Conservation (phyloP, 1,140 invertebrate genomes). For the Diplogasteroides magnus region DNA sequence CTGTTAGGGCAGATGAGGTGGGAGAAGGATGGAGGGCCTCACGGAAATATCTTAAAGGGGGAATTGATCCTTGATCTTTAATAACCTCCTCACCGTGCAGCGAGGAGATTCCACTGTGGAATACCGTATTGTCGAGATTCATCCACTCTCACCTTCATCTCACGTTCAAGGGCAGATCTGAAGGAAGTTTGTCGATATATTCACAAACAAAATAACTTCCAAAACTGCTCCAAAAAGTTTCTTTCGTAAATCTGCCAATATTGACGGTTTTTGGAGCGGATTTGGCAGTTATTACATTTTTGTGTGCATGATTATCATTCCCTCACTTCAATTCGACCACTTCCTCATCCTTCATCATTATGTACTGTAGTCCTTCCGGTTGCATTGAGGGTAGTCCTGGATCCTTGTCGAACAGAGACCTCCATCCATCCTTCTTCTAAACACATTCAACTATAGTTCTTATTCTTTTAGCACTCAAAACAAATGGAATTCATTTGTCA, state of each 20-base stretch:
- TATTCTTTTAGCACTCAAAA: too few relatives aligned
- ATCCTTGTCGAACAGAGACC: slow-evolving; percentile 15
- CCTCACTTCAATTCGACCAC: slow-evolving; percentile 11
- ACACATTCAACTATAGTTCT: background rate
- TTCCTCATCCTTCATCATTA: slow-evolving; percentile 10
- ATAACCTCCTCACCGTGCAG: too few relatives aligned
- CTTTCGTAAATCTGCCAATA: too few relatives aligned
- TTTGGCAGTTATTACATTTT: too few relatives aligned
- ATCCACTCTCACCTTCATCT: slow-evolving; percentile 17
- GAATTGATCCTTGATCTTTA: too few relatives aligned
- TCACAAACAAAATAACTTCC: background rate
- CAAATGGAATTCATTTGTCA: background rate
- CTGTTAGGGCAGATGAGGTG: background rate
- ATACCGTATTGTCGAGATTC: slow-evolving; percentile 15
- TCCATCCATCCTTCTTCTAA: slow-evolving; percentile 11
- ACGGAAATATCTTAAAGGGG: background rate
- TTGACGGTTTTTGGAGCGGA: too few relatives aligned
- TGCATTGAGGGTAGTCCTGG: slow-evolving; percentile 4
- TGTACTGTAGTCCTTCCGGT: slow-evolving; percentile 6
- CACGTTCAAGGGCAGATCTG: slow-evolving; percentile 15
- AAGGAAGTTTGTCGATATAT: background rate
- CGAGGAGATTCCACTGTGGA: slow-evolving; percentile 22
- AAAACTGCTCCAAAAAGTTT: too few relatives aligned
- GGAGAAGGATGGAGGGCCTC: background rate
- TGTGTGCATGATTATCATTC: too few relatives aligned